Conservation (phyloP, 53 echinoderm and acorn worm species). For the Holothuria leucospilota region DNA sequence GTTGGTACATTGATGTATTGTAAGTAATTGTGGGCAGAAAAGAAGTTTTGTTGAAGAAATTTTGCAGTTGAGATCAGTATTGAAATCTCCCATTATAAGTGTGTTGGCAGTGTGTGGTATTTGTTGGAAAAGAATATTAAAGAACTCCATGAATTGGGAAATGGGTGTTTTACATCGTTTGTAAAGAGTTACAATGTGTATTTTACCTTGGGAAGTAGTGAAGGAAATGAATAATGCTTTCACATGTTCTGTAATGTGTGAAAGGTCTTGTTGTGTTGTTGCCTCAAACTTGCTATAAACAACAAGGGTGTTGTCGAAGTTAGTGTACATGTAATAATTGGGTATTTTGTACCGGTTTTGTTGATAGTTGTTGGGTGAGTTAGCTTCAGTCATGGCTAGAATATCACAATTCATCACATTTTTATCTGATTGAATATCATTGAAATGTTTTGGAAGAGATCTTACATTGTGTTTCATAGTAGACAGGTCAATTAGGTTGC, state of each 20-base stretch:
- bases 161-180: neutral
- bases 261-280: no score
- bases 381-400: neutral
- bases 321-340: no score
- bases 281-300: no score
- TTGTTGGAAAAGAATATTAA: neutral
- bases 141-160: neutral
- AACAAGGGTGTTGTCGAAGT: no score
- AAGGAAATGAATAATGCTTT: neutral
- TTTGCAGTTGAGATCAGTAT: neutral
- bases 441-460: neutral
- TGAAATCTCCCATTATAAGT: constrained; percentile 42
- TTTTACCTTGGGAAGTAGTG: neutral
- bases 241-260: neutral
- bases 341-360: neutral
- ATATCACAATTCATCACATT: neutral
- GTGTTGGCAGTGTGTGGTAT: neutral
- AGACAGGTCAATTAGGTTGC: neutral
- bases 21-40: no score
- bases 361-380: neutral
- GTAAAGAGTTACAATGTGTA: no score
- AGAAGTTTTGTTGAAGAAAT: no score
- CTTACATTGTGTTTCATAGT: neutral
- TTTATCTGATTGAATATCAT: neutral
- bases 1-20: no score